These are phyloP conservation scores for Dynastes maya DNA, from an alignment of 2,888 invertebrate species.

Conservation along the genomic window DNA sequence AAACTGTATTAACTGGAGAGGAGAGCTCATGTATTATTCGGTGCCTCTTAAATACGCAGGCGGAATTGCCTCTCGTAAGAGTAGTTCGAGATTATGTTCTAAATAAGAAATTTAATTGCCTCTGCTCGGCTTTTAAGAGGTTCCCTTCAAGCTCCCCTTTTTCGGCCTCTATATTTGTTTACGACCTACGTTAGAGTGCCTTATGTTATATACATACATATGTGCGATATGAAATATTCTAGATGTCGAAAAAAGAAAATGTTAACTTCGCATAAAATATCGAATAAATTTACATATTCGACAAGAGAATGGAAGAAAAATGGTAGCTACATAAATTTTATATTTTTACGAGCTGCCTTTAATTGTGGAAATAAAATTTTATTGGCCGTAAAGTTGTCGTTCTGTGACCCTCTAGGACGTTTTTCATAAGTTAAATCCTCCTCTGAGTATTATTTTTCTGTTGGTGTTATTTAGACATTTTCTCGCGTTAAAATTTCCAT, in stretches of 20 bases:
- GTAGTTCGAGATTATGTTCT: conserved; percentile 65
- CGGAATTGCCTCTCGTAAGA: conserved; percentile 61
- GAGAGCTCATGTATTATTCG: conserved; percentile 68
- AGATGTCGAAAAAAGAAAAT: conserved; percentile 8
- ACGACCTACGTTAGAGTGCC: conserved; percentile 23
- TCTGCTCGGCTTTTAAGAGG: conserved; percentile 41
- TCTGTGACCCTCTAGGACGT: conserved; percentile 31
- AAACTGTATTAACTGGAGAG: conserved; percentile 66
- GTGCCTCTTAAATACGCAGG: conserved; percentile 66
- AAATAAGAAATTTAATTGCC: conserved; percentile 65
- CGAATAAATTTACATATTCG: conserved; percentile 42
- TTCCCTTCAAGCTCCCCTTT: conserved; percentile 31
- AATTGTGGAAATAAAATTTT: conserved; percentile 42
- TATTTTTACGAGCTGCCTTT: conserved; percentile 45
- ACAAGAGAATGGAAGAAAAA: conserved; percentile 24
- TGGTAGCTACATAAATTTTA: conserved; percentile 36
- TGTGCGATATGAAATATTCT: not conserved
- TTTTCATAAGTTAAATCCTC: conserved; percentile 21
- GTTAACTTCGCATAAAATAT: conserved; percentile 11
- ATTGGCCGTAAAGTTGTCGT: conserved; percentile 39
- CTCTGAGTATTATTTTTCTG: conserved; percentile 14
- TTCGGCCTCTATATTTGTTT: conserved; percentile 35
- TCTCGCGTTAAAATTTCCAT: not conserved
- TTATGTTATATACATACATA: conserved; percentile 14
- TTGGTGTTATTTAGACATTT: not conserved